Base-by-base conservation (phyloP, 2,888 invertebrate species). In the Hybos culiciformis region DNA sequence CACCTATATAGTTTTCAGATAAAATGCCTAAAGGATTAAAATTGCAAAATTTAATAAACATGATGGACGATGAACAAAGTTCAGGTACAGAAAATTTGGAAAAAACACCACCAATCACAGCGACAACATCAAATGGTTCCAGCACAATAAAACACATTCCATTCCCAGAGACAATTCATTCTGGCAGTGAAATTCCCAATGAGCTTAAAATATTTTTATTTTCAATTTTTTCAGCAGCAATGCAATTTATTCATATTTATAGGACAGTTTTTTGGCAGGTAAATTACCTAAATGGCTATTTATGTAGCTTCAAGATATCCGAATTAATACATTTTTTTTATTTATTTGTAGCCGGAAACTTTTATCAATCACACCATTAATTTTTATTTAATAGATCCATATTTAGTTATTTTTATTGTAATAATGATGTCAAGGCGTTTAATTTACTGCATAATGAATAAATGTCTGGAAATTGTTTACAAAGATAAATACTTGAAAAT, bases 191-290 rank as follows among this genome's bases (percentile, higher is more conserved):
- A 51, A 62, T 94, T 38, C 70, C 81, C 41, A 94, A 92, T 69
- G 94, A 96, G 66, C 68, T 78, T 3, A 74, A 92, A 57, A 81
- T 90, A 60, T 83, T 92, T 61, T 66, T 82, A 11, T 88, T 87
- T 60, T 82, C 83, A 1, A 64, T 83, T 20, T 73, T 84, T 34
- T 80, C 84, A 0, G 79, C 87, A 18, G 81, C 80, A 42, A 72
- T 94, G 43, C 97, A 98, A 68, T 90, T 93, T 60, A 72, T 97
- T 33, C 92, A 97, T 69, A 73, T 97, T 29, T 97, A 97, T 60
- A 78, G 91, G 53, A 93, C 92, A 3, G 84, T 90, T 12, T 98
- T 94, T 93, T 98, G 97, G 97, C 66, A 96, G 41, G 91, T 93
- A 1, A 82, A 94, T 60, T 91, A n/a, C n/a, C n/a, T n/a, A n/a